Evolutionary conservation across 2,888 invertebrate species (phyloP).

Genomic region (Drosophila prostipennis): DNA sequence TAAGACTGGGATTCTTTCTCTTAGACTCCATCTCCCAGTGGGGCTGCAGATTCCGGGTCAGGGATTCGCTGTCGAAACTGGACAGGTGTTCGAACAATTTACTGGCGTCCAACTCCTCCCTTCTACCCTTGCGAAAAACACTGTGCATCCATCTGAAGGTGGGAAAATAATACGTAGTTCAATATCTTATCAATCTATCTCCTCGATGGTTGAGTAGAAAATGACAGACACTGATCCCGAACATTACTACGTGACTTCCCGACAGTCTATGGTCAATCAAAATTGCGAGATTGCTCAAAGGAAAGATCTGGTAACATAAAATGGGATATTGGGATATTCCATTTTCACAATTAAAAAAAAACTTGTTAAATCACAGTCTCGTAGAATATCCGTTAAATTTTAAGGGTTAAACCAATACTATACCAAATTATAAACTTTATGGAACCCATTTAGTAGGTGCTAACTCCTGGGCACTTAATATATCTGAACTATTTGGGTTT

Average conservation of each 20-base stretch:
- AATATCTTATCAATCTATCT: conserved; percentile 39
- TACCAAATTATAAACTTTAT: background rate
- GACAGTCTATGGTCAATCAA: conserved; percentile 11
- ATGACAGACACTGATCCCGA: conserved; percentile 22
- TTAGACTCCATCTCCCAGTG: conserved; percentile 83
- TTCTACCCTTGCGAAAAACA: conserved; percentile 74
- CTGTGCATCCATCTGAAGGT: conserved; percentile 76
- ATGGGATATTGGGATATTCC: too few species aligned
- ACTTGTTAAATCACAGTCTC: too few species aligned
- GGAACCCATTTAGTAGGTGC: background rate
- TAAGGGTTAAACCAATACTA: too few species aligned
- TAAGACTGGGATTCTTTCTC: conserved; percentile 81
- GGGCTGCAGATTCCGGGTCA: conserved; percentile 84
- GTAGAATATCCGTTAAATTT: background rate
- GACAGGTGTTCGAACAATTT: conserved; percentile 78
- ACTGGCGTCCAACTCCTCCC: conserved; percentile 63
- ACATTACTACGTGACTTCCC: conserved; percentile 26
- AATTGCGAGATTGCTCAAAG: background rate
- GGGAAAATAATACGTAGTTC: conserved; percentile 9
- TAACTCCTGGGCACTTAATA: background rate
- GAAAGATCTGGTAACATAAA: background rate
- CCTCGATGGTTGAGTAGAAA: background rate
- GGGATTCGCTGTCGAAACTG: conserved; percentile 84
- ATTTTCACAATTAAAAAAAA: background rate
- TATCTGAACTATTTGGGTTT: background rate